These are phyloP conservation scores for Cyphomyrmex costatus DNA, from an alignment of 1,140 invertebrate species.

Conservation along the genomic window DNA sequence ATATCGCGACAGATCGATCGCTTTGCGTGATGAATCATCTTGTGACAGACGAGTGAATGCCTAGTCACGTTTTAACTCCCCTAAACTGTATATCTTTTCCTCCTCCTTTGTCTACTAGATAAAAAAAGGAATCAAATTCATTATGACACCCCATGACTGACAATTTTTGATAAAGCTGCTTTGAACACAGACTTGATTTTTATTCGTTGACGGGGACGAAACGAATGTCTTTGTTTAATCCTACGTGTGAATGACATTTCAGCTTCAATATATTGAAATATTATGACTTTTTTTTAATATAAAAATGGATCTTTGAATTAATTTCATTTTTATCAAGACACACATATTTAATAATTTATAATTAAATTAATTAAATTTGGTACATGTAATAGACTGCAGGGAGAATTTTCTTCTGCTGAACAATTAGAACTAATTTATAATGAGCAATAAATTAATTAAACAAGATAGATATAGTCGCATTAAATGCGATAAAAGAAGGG, in stretches of 20 bases:
- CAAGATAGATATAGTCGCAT: not conserved
- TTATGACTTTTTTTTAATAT: not conserved
- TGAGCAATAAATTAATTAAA: not conserved
- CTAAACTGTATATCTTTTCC: slow-evolving; percentile 8
- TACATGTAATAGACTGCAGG: not conserved
- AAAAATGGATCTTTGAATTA: not conserved
- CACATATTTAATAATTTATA: slow-evolving; percentile 12
- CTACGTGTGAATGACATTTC: not conserved
- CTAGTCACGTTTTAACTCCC: slow-evolving; percentile 76
- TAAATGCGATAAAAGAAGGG: not conserved
- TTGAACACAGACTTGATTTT: slow-evolving; percentile 46
- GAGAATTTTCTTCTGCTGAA: not conserved
- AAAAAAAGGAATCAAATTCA: slow-evolving; percentile 71
- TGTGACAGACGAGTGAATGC: slow-evolving; percentile 71
- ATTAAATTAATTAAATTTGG: not conserved
- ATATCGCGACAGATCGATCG: slow-evolving; percentile 75
- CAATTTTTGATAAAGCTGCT: slow-evolving; percentile 35
- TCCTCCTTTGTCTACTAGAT: slow-evolving; percentile 53
- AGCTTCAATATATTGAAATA: not conserved
- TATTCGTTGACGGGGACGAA: not conserved
- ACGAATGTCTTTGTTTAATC: slow-evolving; percentile 36
- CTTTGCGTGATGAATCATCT: slow-evolving; percentile 77
- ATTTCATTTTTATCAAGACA: not conserved
- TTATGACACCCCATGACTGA: slow-evolving; percentile 68
- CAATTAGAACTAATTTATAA: not conserved